These are phyloP conservation scores for Andrena minutula DNA, from an alignment of 2,888 invertebrate species.

Conservation along the genomic window DNA sequence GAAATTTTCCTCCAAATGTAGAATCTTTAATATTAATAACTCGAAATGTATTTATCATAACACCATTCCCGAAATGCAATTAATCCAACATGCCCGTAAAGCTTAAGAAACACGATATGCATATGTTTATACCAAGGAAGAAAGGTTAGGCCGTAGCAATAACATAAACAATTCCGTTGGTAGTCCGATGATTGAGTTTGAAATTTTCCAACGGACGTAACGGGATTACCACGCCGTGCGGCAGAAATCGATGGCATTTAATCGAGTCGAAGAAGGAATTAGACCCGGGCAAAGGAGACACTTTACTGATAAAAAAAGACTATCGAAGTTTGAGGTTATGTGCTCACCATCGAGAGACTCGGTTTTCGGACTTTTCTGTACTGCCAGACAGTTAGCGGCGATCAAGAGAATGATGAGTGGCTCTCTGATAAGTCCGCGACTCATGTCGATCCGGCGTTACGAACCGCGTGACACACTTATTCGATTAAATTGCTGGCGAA, in stretches of 20 bases:
- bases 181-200: not conserved
- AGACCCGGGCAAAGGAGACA: not conserved
- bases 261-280: not conserved
- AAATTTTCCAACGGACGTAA: not conserved
- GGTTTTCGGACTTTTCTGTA: not conserved
- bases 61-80: too few relatives aligned
- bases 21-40: too few relatives aligned
- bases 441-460: constrained; percentile 41
- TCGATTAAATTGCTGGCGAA: constrained; percentile 38
- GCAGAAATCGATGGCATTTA: not conserved
- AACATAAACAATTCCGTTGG: too few relatives aligned
- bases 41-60: too few relatives aligned
- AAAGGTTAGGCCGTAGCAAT: too few relatives aligned
- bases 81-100: too few relatives aligned
- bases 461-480: constrained; percentile 43
- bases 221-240: not conserved
- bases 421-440: constrained; percentile 21
- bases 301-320: too few relatives aligned
- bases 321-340: constrained; percentile 71
- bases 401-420: constrained; percentile 37
- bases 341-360: constrained; percentile 66
- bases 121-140: too few relatives aligned
- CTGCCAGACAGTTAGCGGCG: not conserved
- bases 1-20: too few relatives aligned
- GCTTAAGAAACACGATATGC: too few relatives aligned